Base-by-base conservation (phyloP, 2,113 vertebrate genomes). In the Hippocampus mohnikei region DNA sequence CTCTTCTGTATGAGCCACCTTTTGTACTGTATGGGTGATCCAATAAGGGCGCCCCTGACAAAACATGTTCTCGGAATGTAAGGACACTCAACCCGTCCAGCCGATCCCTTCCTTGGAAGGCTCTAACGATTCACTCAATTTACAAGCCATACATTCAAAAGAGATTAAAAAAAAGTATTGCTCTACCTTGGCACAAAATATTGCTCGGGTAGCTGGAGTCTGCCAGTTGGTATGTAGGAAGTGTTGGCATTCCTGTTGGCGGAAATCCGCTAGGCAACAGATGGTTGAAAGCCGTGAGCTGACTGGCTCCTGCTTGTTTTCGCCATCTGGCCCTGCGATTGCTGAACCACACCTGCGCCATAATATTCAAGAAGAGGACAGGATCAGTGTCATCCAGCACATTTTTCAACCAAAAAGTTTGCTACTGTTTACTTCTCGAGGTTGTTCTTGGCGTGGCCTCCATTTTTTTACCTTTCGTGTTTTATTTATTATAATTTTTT, bases 301-400 rank as follows among this genome's bases (percentile, higher is more conserved):
- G 97, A 91, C 95, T 98, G 5, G 97, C 97, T 78, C 97, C 97
- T 0, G 97, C 97, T 84, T 98, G 97, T 77, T 98, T 98, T 81
- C 97, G 93, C 97, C 97, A 98, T 37, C 97, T 91, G 5, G 97
- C 97, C 1, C 97, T 86, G 48, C 96, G 94, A 84, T 98, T 98
- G 80, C 96, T 98, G 90, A 98, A 98, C 96, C 96, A 98, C 71
- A 98, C 96, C 96, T 98, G 84, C 5, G 74, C 27, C 41, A 2
- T 64, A 20, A 42, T 42, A 44, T 67, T 1, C 6, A 46, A 53
- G 67, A 42, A 46, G 48, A 1, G 4, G 46, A 65, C 58, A 7
- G 2, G 8, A 40, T 66, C n/a, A 16, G 8, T 50, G 48, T 58
- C 7, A 52, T 23, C 3, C 5, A 23, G 23, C 12, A 25, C 12